Evolutionary conservation across 2,797 vertebrate species (phyloP).

Genomic region (Pseudopleuronectes americanus): DNA sequence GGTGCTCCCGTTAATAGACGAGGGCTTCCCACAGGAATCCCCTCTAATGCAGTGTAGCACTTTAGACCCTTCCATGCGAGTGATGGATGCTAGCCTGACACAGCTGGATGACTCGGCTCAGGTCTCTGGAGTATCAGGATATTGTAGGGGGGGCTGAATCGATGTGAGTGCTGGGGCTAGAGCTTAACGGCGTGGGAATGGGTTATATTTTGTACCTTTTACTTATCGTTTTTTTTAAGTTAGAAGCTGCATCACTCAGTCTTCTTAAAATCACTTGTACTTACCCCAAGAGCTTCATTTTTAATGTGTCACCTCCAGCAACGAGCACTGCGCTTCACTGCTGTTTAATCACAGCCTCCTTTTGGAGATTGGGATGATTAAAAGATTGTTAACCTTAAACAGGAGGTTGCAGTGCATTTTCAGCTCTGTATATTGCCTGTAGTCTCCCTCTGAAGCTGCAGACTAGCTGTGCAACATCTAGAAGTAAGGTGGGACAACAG

Average conservation of each 20-base stretch:
- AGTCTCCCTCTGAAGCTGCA: too few relatives aligned
- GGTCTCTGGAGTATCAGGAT: slow-evolving; percentile 24
- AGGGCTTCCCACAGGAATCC: slow-evolving; percentile 62
- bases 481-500: too few relatives aligned
- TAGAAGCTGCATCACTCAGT: neutral
- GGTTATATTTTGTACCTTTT: too few relatives aligned
- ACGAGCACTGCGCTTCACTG: neutral
- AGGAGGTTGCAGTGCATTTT: too few relatives aligned
- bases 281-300: neutral
- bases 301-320: neutral
- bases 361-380: too few relatives aligned
- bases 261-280: neutral
- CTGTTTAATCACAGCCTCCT: neutral
- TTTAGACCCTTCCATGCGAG: slow-evolving; percentile 49
- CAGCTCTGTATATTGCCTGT: too few relatives aligned
- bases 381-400: too few relatives aligned
- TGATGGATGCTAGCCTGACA: slow-evolving; percentile 65
- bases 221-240: neutral
- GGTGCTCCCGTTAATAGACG: slow-evolving; percentile 52
- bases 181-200: slow-evolving; percentile 2
- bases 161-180: slow-evolving; percentile 28
- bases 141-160: slow-evolving; percentile 33
- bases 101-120: slow-evolving; percentile 29
- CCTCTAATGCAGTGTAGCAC: slow-evolving; percentile 60
- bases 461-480: too few relatives aligned